These are phyloP conservation scores for Diplodus sargus DNA, from an alignment of 2,797 vertebrate genomes.

Conservation along the genomic window DNA sequence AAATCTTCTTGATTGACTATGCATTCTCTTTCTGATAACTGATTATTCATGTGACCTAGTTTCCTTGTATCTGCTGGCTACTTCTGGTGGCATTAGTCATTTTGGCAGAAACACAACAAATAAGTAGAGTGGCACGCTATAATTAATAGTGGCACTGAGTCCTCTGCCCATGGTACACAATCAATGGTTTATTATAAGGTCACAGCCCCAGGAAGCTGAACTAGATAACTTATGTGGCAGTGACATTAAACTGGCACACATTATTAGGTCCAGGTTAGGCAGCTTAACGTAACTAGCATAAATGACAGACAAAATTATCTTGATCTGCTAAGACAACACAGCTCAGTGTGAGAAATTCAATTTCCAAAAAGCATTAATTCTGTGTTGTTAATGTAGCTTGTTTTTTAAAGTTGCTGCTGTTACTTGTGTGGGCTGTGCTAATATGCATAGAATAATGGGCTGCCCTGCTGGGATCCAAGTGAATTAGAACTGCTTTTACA, in stretches of 20 bases:
- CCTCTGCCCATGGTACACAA: constrained; percentile 43
- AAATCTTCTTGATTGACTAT: constrained; percentile 14
- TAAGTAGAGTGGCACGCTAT: constrained; percentile 31
- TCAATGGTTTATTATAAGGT: constrained; percentile 57
- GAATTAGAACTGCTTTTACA: constrained; percentile 52
- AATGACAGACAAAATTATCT: constrained; percentile 35
- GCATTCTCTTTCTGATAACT: constrained; percentile 2
- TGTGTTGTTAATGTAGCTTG: constrained; percentile 59
- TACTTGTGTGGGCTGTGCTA: constrained; percentile 59
- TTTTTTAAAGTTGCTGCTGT: constrained; percentile 60
- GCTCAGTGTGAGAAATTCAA: constrained; percentile 54
- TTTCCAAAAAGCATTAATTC: constrained; percentile 63
- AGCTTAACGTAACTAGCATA: constrained; percentile 27
- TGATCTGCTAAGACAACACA: constrained; percentile 52
- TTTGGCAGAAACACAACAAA: constrained; percentile 51
- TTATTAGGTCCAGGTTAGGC: constrained; percentile 8
- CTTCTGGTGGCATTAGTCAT: constrained; percentile 50
- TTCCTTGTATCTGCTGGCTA: constrained; percentile 33
- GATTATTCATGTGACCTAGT: constrained; percentile 41
- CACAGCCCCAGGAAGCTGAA: constrained; percentile 45
- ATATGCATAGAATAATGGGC: constrained; percentile 60
- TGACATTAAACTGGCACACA: constrained; percentile 47
- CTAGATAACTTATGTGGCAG: constrained; percentile 37
- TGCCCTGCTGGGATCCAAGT: constrained; percentile 57
- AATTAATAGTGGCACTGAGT: constrained; percentile 49